These are phyloP conservation scores for Hemibagrus guttatus DNA, from an alignment of 2,797 vertebrate genomes.

Conservation along the genomic window DNA sequence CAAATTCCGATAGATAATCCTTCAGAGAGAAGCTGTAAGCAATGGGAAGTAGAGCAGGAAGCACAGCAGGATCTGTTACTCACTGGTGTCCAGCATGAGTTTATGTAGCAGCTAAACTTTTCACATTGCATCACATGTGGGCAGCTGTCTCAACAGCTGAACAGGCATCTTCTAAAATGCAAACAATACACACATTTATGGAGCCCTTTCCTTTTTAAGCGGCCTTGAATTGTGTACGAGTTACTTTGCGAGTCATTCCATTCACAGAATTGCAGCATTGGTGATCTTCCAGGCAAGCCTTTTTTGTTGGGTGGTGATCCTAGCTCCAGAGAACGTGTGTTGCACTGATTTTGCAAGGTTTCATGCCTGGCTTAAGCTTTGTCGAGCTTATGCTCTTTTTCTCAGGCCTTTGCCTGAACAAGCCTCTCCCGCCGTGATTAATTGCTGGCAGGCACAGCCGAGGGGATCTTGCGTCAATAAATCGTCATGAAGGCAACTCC, in stretches of 20 bases:
- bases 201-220: background rate
- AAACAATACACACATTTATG: background rate
- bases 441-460: constrained; percentile 68
- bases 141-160: constrained; percentile 31
- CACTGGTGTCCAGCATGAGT: constrained; percentile 22
- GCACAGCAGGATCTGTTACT: background rate
- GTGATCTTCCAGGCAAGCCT: constrained; percentile 22
- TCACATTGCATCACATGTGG: constrained; percentile 30
- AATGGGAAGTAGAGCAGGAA: constrained; percentile 8
- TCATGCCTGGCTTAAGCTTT: constrained; percentile 66
- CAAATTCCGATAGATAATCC: constrained; percentile 3
- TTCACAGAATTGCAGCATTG: background rate
- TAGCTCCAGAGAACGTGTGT: constrained; percentile 66
- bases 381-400: constrained; percentile 47
- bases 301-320: constrained; percentile 67
- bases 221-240: background rate
- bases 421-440: constrained; percentile 64
- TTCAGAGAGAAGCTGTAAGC: background rate
- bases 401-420: constrained; percentile 57
- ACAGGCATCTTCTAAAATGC: background rate
- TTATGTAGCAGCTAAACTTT: constrained; percentile 8
- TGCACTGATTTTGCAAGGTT: constrained; percentile 70
- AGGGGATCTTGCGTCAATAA: constrained; percentile 74
- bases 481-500: constrained; percentile 71
- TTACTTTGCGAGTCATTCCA: background rate